Percentiles rank a stretch among this genome's conserved stretches.
Evolutionary conservation across 2,797 vertebrate genomes (phyloP).

Genomic region (Pteronotus mesoamericanus): DNA sequence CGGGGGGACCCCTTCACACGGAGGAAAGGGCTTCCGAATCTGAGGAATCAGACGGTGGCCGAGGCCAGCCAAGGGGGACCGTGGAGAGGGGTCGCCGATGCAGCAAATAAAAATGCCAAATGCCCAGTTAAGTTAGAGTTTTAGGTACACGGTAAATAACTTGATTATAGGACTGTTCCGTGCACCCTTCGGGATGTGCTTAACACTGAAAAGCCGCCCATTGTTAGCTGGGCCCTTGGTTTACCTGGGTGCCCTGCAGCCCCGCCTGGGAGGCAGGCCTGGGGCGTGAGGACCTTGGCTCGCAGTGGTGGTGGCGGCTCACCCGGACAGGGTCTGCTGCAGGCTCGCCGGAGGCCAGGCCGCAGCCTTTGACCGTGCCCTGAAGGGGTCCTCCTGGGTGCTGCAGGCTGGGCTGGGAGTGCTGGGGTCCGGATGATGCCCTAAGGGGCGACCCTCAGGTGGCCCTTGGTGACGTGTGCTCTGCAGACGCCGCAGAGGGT

Average conservation of each 20-base stretch:
- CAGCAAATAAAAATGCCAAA: not conserved
- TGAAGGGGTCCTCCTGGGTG: not conserved
- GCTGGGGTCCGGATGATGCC: not conserved
- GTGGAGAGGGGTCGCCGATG: not conserved
- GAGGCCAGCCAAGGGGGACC: not conserved
- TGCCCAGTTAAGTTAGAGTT: not conserved
- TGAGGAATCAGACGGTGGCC: not conserved
- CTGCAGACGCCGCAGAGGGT: not conserved
- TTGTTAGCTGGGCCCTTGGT: not conserved
- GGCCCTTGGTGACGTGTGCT: no score
- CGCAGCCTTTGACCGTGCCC: not conserved
- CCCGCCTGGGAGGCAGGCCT: not conserved
- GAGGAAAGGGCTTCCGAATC: not conserved
- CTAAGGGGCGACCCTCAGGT: not conserved
- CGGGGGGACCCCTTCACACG: no score
- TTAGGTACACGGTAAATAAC: not conserved
- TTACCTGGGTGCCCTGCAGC: not conserved
- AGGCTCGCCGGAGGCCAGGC: not conserved
- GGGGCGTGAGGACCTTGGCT: not conserved
- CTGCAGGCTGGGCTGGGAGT: not conserved
- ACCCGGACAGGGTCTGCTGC: accelerated
- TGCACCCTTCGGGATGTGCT: not conserved
- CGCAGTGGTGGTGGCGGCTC: no score
- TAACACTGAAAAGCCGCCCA: accelerated
- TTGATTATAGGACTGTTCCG: not conserved